Conservation (phyloP, 2,113 vertebrate species). For the Ahaetulla prasina region DNA sequence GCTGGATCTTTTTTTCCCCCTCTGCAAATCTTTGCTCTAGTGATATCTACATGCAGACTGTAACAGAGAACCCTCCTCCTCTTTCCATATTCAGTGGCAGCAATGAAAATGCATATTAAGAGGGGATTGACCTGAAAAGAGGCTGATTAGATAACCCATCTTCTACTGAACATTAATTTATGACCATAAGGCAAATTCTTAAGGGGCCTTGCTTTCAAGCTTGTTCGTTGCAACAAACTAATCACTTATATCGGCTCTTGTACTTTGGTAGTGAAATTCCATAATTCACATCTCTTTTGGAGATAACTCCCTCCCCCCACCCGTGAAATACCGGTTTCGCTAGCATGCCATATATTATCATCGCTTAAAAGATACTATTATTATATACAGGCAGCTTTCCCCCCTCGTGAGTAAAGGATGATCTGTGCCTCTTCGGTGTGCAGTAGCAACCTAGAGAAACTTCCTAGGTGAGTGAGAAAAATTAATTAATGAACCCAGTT, state of each 20-base stretch:
- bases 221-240: constrained; percentile 52
- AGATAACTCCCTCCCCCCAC: constrained; percentile 38
- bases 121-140: constrained; percentile 53
- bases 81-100: constrained; percentile 37
- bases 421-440: constrained; percentile 31
- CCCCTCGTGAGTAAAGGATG: constrained; percentile 38
- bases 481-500: background rate
- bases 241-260: constrained; percentile 55
- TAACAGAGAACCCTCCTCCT: constrained; percentile 30
- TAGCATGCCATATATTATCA: constrained; percentile 48
- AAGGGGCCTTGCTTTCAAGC: constrained; percentile 49
- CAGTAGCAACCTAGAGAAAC: background rate
- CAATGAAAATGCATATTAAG: constrained; percentile 53
- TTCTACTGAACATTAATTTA: constrained; percentile 67
- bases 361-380: constrained; percentile 54
- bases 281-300: constrained; percentile 51
- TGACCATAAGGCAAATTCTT: constrained; percentile 62
- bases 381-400: constrained; percentile 49
- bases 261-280: constrained; percentile 62
- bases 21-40: background rate
- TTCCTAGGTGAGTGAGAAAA: background rate
- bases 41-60: background rate
- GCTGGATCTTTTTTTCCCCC: too few species aligned
- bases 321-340: constrained; percentile 37
- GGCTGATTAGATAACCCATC: constrained; percentile 52